Evolutionary conservation across 2,888 invertebrate species (phyloP).

Genomic region (Volucella inanis): DNA sequence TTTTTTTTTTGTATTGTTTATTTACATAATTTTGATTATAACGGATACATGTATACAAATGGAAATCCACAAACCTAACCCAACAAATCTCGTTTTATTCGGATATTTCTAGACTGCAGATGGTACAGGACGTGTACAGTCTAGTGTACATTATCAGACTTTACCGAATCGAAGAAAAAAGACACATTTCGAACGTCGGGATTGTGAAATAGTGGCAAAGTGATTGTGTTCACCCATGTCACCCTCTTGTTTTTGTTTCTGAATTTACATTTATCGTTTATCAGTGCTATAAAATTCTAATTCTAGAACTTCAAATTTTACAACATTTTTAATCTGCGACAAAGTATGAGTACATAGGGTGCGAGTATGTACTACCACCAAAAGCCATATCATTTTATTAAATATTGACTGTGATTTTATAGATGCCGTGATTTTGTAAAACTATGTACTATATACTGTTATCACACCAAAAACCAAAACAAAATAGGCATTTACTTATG

Average conservation of each 20-base stretch:
- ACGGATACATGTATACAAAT: neutral
- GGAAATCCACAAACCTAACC: neutral
- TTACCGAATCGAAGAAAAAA: neutral
- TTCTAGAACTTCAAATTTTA: neutral
- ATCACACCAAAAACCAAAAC: neutral
- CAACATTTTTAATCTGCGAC: neutral
- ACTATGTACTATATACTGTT: neutral
- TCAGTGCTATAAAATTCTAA: neutral
- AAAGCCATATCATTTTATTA: neutral
- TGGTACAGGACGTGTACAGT: neutral
- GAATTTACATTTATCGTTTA: neutral
- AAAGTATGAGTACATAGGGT: neutral
- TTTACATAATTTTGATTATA: slow-evolving; percentile 29
- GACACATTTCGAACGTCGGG: neutral
- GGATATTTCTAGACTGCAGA: slow-evolving; percentile 9
- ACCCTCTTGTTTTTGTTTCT: neutral
- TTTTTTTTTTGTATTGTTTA: slow-evolving; percentile 28
- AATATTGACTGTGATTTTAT: slow-evolving; percentile 25
- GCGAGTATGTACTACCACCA: neutral
- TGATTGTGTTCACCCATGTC: neutral
- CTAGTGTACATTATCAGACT: neutral
- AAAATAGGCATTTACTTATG: too few relatives aligned
- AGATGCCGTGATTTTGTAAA: slow-evolving; percentile 9
- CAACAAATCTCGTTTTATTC: slow-evolving; percentile 29
- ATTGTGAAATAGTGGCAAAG: too few relatives aligned